Percentiles rank a stretch among this genome's conserved stretches.
Conservation (phyloP, 2,888 invertebrate genomes). For the Cepaea hortensis region DNA sequence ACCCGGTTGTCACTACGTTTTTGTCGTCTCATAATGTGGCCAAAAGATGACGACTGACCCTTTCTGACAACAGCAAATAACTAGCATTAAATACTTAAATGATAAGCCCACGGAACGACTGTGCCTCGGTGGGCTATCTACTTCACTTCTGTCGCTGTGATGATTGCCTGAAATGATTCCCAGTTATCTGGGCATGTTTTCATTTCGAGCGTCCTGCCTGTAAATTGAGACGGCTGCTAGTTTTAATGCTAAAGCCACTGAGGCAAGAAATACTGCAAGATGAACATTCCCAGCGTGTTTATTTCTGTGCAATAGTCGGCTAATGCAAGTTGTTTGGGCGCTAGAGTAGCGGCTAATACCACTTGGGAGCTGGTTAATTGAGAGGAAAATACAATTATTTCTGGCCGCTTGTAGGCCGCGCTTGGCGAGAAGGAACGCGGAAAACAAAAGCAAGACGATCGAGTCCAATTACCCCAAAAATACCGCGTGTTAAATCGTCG, state of each 20-base stretch:
- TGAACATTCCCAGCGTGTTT: constrained; percentile 22
- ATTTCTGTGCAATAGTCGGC: constrained; percentile 31
- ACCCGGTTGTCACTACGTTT: no score
- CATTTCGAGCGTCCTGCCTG: background rate
- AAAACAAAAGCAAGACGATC: background rate
- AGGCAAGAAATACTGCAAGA: constrained; percentile 22
- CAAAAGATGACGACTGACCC: background rate
- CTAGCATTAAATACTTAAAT: no score
- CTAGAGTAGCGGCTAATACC: constrained; percentile 27
- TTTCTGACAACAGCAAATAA: no score
- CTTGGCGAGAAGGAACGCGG: background rate
- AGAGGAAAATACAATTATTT: constrained; percentile 38
- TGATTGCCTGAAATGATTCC: background rate
- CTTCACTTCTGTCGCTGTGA: background rate
- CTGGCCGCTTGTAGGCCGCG: constrained; percentile 28
- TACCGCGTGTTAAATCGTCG: background rate
- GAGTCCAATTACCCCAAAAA: constrained; percentile 26
- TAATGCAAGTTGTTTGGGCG: constrained; percentile 30
- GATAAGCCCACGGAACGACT: no score
- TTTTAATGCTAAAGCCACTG: background rate
- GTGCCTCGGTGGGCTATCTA: background rate
- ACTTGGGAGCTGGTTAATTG: constrained; percentile 40
- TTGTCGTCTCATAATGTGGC: background rate
- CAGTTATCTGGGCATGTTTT: background rate
- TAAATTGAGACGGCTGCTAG: background rate